These are phyloP conservation scores for Caenorhabditis drosophilae DNA, from an alignment of 2,888 invertebrate genomes.

Conservation along the genomic window DNA sequence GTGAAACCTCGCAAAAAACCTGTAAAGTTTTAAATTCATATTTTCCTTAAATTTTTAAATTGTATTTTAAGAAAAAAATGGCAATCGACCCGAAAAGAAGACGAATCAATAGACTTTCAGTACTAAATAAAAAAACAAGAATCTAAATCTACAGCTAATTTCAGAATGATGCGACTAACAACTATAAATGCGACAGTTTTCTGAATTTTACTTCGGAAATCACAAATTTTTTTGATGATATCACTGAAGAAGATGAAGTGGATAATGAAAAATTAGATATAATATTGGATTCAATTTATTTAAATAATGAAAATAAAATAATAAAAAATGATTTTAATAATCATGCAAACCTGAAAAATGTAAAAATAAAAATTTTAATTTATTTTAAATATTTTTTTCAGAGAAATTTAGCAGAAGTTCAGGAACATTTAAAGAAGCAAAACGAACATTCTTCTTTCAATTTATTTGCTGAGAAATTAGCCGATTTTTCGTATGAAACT, in stretches of 20 bases:
- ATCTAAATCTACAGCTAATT: too few relatives aligned
- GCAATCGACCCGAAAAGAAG: not conserved
- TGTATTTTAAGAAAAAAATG: not conserved
- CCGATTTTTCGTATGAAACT: constrained; percentile 9
- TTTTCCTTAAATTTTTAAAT: not conserved
- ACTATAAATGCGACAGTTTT: not conserved
- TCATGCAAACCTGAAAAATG: not conserved
- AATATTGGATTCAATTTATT: not conserved
- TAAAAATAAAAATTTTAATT: not conserved
- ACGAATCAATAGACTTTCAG: not conserved
- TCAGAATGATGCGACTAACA: not conserved
- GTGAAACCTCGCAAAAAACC: not conserved
- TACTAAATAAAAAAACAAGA: not conserved
- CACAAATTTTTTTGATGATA: not conserved
- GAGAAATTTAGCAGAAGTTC: constrained; percentile 6
- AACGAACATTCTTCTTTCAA: constrained; percentile 5
- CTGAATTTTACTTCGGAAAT: too few relatives aligned
- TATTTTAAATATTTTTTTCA: not conserved
- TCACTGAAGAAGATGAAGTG: not conserved
- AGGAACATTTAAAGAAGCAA: constrained; percentile 11
- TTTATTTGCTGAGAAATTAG: constrained; percentile 21
- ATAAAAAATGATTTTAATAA: too few relatives aligned
- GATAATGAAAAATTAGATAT: not conserved
- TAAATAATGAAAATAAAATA: not conserved
- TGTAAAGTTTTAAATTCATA: not conserved